Conservation (phyloP, 1,140 invertebrate species). For the Lepidostoma basale region DNA sequence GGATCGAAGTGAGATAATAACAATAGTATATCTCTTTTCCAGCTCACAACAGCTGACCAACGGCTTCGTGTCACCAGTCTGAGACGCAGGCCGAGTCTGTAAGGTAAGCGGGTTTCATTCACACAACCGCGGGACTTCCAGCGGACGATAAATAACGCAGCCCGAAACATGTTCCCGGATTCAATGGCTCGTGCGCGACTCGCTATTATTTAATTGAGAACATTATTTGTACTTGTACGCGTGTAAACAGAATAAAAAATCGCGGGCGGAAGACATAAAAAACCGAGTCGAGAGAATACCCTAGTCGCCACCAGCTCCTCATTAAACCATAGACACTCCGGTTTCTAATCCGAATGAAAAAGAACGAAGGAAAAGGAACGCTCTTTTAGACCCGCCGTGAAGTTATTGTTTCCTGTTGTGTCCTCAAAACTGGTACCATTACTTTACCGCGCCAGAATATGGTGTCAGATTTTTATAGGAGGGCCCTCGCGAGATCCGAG, state of each 20-base stretch:
- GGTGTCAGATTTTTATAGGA: conserved; percentile 43
- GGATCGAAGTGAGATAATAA: no score
- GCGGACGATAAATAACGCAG: not conserved
- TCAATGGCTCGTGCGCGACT: conserved; percentile 6
- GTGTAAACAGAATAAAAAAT: conserved; percentile 9
- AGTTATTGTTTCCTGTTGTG: conserved; percentile 46
- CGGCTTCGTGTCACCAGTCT: conserved; percentile 69
- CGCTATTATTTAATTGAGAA: conserved; percentile 16
- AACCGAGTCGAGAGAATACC: conserved; percentile 1
- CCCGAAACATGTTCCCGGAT: not conserved
- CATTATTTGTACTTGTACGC: conserved; percentile 4
- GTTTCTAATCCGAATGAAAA: conserved; percentile 33
- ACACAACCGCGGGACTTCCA: no score
- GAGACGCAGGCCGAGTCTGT: conserved; percentile 48
- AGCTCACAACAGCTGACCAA: conserved; percentile 65
- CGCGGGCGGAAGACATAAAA: conserved; percentile 25
- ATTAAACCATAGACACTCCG: conserved; percentile 36
- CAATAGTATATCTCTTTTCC: no score
- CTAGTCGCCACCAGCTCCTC: conserved; percentile 21
- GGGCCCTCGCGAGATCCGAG: conserved; percentile 38
- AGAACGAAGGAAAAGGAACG: conserved; percentile 7
- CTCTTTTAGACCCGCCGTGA: conserved; percentile 37
- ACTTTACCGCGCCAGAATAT: conserved; percentile 40
- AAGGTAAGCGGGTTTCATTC: conserved; percentile 31
- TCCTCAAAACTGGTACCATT: conserved; percentile 39